These are phyloP conservation scores for Drosophila parabipectinata DNA, from an alignment of 1,140 invertebrate genomes.

Conservation along the genomic window DNA sequence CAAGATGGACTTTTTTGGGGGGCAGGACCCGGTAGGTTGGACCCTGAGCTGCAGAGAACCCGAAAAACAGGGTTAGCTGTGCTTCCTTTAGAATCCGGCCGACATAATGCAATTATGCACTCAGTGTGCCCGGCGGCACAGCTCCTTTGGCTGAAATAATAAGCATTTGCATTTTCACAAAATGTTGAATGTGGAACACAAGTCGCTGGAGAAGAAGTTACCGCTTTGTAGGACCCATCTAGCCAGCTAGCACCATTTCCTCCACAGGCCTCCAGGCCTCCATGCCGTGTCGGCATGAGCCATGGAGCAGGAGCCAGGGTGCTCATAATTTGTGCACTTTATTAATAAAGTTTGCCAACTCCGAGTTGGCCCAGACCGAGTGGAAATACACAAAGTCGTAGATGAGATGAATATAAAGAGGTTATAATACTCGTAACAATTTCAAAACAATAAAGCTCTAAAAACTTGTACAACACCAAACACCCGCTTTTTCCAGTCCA, in stretches of 20 bases:
- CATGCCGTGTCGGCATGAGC: conserved; percentile 38
- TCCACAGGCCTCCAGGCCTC: background rate
- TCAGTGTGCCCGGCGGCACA: conserved; percentile 47
- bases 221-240: conserved; percentile 16
- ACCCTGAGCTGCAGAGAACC: conserved; percentile 3
- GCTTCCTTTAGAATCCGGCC: conserved; percentile 32
- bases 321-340: conserved; percentile 75
- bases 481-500: conserved; percentile 5
- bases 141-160: conserved; percentile 53
- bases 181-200: conserved; percentile 68
- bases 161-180: conserved; percentile 68
- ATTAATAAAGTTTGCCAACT: conserved; percentile 75
- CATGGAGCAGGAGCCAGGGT: conserved; percentile 43
- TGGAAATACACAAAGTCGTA: conserved; percentile 36
- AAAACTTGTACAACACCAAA: conserved; percentile 6
- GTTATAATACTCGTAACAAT: conserved; percentile 3
- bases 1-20: conserved; percentile 4
- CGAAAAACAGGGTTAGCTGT: conserved; percentile 7
- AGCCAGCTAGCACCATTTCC: too few species aligned
- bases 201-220: conserved; percentile 56
- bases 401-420: conserved; percentile 12
- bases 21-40: background rate
- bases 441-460: conserved; percentile 18
- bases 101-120: conserved; percentile 72
- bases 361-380: conserved; percentile 31